phyloP scores from a whole-genome alignment of 1,140 invertebrate species.

The Drosophila murphyi region DNA sequence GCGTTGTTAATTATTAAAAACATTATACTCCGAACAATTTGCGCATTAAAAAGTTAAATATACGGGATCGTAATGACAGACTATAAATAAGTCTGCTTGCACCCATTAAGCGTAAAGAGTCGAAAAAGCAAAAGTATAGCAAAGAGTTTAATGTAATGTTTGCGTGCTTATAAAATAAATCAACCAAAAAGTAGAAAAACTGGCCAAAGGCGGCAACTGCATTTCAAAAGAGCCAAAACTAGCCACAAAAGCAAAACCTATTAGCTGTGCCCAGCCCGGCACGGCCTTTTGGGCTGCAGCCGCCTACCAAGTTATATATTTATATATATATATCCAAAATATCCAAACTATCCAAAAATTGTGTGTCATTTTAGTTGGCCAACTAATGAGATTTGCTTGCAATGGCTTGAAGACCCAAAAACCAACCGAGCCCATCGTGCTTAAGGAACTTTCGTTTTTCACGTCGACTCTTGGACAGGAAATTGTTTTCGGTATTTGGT shows the following conservation, averaged over 20 bases:
- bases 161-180: conserved; percentile 78
- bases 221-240: conserved; percentile 38
- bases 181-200: conserved; percentile 61
- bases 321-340: neutral
- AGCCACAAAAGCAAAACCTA: conserved; percentile 44
- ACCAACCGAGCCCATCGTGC: conserved; percentile 17
- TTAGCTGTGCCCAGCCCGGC: conserved; percentile 41
- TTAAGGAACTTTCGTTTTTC: conserved; percentile 70
- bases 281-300: conserved; percentile 33
- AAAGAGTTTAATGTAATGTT: conserved; percentile 75
- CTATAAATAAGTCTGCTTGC: conserved; percentile 78
- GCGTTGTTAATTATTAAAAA: conserved; percentile 70
- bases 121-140: conserved; percentile 50
- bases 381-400: conserved; percentile 56
- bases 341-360: conserved; percentile 39
- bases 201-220: conserved; percentile 63
- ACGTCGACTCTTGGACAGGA: conserved; percentile 63
- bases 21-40: conserved; percentile 73
- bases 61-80: conserved; percentile 78
- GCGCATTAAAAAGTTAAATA: conserved; percentile 82
- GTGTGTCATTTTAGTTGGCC: conserved; percentile 62
- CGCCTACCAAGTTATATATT: neutral
- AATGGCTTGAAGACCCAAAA: conserved; percentile 6
- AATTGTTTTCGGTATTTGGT: conserved; percentile 51
- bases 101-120: conserved; percentile 63